Conservation (phyloP, 2,888 invertebrate genomes). For the Drosophila borealis region DNA sequence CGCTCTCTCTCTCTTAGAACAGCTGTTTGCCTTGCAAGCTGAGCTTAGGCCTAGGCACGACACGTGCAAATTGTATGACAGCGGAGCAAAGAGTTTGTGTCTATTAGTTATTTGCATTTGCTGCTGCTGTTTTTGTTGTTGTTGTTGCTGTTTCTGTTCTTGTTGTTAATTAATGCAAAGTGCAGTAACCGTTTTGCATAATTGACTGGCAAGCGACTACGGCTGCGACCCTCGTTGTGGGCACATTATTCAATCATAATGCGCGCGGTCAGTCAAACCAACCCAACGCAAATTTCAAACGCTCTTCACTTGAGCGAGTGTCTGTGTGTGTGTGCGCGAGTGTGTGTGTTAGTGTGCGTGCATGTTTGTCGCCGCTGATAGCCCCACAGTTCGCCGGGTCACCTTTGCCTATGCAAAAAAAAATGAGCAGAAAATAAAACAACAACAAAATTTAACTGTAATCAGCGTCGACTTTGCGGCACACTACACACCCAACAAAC, state of each 20-base stretch:
- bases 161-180: slow-evolving; percentile 77
- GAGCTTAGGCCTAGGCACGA: slow-evolving; percentile 45
- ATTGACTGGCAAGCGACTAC: slow-evolving; percentile 66
- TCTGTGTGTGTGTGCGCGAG: background rate
- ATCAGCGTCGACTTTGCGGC: slow-evolving; percentile 65
- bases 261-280: slow-evolving; percentile 65
- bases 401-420: slow-evolving; percentile 79
- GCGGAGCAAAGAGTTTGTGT: slow-evolving; percentile 24
- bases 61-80: slow-evolving; percentile 56
- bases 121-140: slow-evolving; percentile 15
- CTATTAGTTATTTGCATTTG: slow-evolving; percentile 16
- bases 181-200: slow-evolving; percentile 80
- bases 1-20: slow-evolving; percentile 27
- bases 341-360: slow-evolving; percentile 52
- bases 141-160: slow-evolving; percentile 17
- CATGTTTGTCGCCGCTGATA: slow-evolving; percentile 75
- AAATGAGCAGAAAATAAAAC: slow-evolving; percentile 27
- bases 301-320: slow-evolving; percentile 26
- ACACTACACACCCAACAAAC: slow-evolving; percentile 64
- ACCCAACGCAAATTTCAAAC: slow-evolving; percentile 63
- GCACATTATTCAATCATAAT: slow-evolving; percentile 80
- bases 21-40: slow-evolving; percentile 51
- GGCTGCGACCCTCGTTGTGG: slow-evolving; percentile 56
- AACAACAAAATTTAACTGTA: slow-evolving; percentile 57
- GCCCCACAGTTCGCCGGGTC: slow-evolving; percentile 76